These are phyloP conservation scores for Ooceraea biroi DNA, from an alignment of 1,140 invertebrate species.

Conservation along the genomic window DNA sequence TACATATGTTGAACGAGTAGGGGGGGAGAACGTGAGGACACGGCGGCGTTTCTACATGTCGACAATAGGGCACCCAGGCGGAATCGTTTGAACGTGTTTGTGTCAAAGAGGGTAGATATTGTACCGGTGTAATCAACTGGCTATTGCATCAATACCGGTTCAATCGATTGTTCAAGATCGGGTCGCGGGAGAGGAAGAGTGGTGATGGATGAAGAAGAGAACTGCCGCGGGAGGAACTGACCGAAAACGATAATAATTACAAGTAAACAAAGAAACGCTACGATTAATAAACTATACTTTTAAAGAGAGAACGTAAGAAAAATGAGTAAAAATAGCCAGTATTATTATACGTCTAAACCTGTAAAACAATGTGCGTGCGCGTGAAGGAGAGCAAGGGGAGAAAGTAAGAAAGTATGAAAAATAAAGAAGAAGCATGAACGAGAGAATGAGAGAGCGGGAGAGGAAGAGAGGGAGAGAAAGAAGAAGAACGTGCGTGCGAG, in stretches of 20 bases:
- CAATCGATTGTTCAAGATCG: conserved; percentile 49
- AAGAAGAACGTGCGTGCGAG: neutral
- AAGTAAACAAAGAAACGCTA: conserved; percentile 66
- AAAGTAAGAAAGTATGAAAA: conserved; percentile 20
- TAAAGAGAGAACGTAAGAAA: conserved; percentile 60
- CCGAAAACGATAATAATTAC: conserved; percentile 81
- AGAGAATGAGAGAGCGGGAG: conserved; percentile 31
- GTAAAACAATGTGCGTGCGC: conserved; percentile 37
- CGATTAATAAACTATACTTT: conserved; percentile 68
- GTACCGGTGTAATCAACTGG: conserved; percentile 21
- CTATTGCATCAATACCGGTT: conserved; percentile 40
- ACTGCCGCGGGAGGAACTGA: conserved; percentile 66
- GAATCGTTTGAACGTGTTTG: conserved; percentile 24
- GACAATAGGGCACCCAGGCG: conserved; percentile 68
- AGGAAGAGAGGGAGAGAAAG: neutral
- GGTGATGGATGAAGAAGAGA: conserved; percentile 14
- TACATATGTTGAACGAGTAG: conserved; percentile 30
- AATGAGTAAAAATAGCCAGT: conserved; percentile 80
- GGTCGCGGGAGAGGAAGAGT: neutral
- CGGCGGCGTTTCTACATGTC: conserved; percentile 65
- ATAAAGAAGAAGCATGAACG: neutral
- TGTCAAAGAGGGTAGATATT: conserved; percentile 2
- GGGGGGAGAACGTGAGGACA: conserved; percentile 29
- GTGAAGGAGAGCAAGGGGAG: conserved; percentile 32
- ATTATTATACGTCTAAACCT: conserved; percentile 77